These are phyloP conservation scores for Idaea aversata DNA, from an alignment of 2,888 invertebrate genomes.

Conservation along the genomic window DNA sequence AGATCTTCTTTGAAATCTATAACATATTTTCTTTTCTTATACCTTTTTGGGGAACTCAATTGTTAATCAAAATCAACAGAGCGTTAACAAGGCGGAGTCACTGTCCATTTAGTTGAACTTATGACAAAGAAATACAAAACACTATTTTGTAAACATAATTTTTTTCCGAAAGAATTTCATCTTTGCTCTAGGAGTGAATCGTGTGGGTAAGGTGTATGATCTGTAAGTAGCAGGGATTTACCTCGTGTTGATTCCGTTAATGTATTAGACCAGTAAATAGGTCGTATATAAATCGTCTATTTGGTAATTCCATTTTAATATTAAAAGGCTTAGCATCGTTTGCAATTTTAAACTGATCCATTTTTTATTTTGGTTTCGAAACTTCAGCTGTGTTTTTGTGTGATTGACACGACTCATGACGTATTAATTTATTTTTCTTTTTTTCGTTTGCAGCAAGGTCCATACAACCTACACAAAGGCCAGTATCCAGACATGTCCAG, in stretches of 20 bases:
- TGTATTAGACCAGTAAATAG: neutral
- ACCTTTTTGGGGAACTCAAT: conserved; percentile 16
- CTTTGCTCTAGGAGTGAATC: neutral
- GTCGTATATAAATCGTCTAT: conserved; percentile 7
- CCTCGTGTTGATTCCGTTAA: neutral
- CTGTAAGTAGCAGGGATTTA: neutral
- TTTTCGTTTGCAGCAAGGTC: too few species aligned
- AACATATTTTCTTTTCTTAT: too few species aligned
- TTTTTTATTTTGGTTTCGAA: conserved; percentile 1
- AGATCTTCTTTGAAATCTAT: too few species aligned
- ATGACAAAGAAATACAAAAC: neutral
- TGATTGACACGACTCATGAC: neutral
- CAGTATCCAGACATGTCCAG: too few species aligned
- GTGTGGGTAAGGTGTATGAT: neutral
- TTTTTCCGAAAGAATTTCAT: neutral
- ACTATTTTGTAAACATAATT: neutral
- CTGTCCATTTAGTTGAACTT: conserved; percentile 17
- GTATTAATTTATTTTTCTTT: neutral
- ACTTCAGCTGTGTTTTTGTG: neutral
- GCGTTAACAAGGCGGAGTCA: conserved; percentile 27
- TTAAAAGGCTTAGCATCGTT: conserved; percentile 1
- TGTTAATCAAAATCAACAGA: conserved; percentile 29
- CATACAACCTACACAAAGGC: neutral
- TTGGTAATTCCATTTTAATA: conserved; percentile 7
- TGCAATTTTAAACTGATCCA: neutral